Evolutionary conservation across 2,888 invertebrate species (phyloP).

Genomic region (Chrysolina americana): DNA sequence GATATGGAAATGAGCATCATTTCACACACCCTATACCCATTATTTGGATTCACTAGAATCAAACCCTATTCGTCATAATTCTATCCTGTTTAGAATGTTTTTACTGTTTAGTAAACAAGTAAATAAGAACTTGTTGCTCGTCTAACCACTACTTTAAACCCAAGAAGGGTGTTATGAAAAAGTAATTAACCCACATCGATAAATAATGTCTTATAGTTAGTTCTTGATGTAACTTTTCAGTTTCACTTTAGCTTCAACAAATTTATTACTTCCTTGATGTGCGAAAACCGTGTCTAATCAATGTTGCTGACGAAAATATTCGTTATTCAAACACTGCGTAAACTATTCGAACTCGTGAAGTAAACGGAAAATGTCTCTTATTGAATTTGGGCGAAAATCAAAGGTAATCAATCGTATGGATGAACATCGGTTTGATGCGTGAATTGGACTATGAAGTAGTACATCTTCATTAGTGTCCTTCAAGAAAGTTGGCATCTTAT

Average conservation of each 20-base stretch:
- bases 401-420: too few species aligned
- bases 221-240: not conserved
- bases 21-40: not conserved
- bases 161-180: conserved; percentile 2
- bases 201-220: not conserved
- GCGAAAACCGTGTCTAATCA: not conserved
- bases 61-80: not conserved
- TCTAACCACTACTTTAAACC: not conserved
- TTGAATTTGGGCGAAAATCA: too few species aligned
- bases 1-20: not conserved
- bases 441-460: too few species aligned
- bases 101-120: not conserved
- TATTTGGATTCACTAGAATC: not conserved
- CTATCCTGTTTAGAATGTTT: not conserved
- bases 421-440: too few species aligned
- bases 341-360: too few species aligned
- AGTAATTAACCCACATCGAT: conserved; percentile 5
- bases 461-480: too few species aligned
- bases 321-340: too few species aligned
- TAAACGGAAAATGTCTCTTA: too few species aligned
- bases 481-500: too few species aligned
- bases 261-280: conserved; percentile 1
- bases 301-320: not conserved
- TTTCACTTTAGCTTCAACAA: conserved; percentile 4
- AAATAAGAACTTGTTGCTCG: not conserved